These are phyloP conservation scores for Prolemur simus DNA, from an alignment of 2,113 vertebrate species.

Conservation along the genomic window DNA sequence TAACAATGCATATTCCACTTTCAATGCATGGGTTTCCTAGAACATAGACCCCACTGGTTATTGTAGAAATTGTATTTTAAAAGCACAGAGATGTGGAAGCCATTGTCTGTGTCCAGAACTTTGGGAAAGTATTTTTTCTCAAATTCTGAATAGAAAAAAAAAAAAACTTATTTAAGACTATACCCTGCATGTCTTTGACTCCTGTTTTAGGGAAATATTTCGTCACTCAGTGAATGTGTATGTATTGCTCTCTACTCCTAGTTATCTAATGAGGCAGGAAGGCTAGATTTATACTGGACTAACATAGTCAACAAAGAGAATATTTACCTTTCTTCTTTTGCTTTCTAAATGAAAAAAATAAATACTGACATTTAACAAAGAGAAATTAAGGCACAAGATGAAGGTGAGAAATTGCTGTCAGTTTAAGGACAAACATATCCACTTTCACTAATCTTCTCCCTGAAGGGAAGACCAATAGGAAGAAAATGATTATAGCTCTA, in stretches of 20 bases:
- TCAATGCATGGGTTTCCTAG: not conserved
- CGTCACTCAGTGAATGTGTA: not conserved
- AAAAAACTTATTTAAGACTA: not conserved
- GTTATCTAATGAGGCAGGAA: not conserved
- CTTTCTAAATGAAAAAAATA: constrained; percentile 16
- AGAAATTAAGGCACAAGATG: not conserved
- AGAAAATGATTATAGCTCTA: constrained; percentile 12
- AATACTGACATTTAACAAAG: not conserved
- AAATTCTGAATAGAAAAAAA: not conserved
- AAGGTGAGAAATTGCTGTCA: not conserved
- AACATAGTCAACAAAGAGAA: not conserved
- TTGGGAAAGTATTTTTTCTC: not conserved
- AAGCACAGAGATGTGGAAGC: not conserved
- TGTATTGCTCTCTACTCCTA: not conserved
- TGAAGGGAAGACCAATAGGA: not conserved
- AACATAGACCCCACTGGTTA: not conserved
- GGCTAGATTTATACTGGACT: not conserved
- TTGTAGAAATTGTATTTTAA: not conserved
- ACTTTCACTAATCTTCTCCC: constrained; percentile 22
- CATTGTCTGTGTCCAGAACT: not conserved
- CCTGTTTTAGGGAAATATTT: not conserved
- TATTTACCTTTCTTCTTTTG: not conserved
- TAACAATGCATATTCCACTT: not conserved
- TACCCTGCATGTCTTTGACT: not conserved
- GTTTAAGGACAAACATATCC: not conserved